Evolutionary conservation across 2,888 invertebrate genomes (phyloP), one percentile per base, ranked within the genome.

Genomic region (Poecilobothrus nobilitatus): DNA sequence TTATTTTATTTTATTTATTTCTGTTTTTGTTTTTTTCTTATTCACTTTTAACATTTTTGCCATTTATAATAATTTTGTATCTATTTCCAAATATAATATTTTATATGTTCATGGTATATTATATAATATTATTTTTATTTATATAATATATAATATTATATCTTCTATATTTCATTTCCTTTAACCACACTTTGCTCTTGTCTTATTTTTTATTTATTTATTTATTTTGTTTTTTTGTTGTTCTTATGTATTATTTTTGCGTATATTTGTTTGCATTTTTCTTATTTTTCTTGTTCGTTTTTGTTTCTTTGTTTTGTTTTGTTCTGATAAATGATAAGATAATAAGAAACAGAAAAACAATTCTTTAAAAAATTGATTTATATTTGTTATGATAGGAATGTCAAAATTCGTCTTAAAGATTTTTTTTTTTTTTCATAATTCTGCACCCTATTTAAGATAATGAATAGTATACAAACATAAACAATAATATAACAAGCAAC

Each of bases 321-420:
- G 7, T 53, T 18, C 53, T 53, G 53, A 53, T 53, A 53, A 53
- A 53, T 53, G 53, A 53, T 53, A 53, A 53, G 53, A 53, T 53
- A 53, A 53, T 18, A 53, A 53, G 15, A 53, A 53, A 12, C n/a
- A 53, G 53, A 53, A 53, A 53, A 53, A 53, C 53, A n/a, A 27
- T 53, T 53, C 53, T 27, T 27, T 12, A 53, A 37, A 18, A 53
- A 53, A 53, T 53, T 53, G 53, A 53, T 53, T 53, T 53, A 53
- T 53, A 53, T 53, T 53, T 53, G n/a, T 53, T 53, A 53, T 53
- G 53, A 53, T 53, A 53, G 53, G 12, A 53, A 53, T 53, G 53
- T 53, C 53, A 53, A 53, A 53, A 53, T 53, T 53, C 53, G 53
- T 53, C 53, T 53, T 18, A 53, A 53, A 53, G 53, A 53, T 53